These are phyloP conservation scores for Eumerus sabulonum DNA, from an alignment of 2,888 invertebrate species.

Conservation along the genomic window DNA sequence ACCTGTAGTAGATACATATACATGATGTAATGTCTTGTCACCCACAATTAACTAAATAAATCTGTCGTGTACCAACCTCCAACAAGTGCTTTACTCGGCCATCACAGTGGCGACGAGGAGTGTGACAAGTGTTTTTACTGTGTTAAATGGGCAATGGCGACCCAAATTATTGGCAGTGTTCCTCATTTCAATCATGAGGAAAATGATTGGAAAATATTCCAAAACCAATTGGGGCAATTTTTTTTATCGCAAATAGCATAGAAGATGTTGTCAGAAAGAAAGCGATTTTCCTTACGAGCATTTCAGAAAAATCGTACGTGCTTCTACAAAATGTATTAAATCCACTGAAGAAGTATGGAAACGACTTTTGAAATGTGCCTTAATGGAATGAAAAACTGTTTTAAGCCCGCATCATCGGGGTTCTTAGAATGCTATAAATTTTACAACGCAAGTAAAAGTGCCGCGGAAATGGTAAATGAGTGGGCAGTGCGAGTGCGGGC, in stretches of 20 bases:
- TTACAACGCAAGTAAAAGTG: slow-evolving; percentile 51
- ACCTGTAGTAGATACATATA: too few species aligned
- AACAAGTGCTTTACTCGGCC: too few species aligned
- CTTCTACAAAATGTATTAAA: slow-evolving; percentile 47
- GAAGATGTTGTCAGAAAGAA: slow-evolving; percentile 40
- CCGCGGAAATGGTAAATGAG: slow-evolving; percentile 48
- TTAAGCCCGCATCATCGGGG: slow-evolving; percentile 57
- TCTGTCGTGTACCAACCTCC: too few species aligned
- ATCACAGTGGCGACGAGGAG: too few species aligned
- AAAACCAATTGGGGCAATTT: slow-evolving; percentile 40
- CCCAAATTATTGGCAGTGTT: slow-evolving; percentile 23
- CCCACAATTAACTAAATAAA: too few species aligned
- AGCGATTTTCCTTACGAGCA: slow-evolving; percentile 50
- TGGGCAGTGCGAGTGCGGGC: slow-evolving; percentile 65
- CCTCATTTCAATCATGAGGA: slow-evolving; percentile 48
- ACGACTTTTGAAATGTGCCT: slow-evolving; percentile 38
- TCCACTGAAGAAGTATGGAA: slow-evolving; percentile 24
- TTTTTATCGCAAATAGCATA: slow-evolving; percentile 46
- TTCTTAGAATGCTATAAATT: slow-evolving; percentile 66
- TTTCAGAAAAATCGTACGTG: slow-evolving; percentile 47
- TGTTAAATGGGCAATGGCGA: too few species aligned
- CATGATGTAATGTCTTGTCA: too few species aligned
- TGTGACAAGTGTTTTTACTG: too few species aligned
- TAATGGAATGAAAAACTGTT: slow-evolving; percentile 34
- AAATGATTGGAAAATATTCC: slow-evolving; percentile 49